phyloP scores from a whole-genome alignment of 2,113 vertebrate species.

The Phocoena phocoena region DNA sequence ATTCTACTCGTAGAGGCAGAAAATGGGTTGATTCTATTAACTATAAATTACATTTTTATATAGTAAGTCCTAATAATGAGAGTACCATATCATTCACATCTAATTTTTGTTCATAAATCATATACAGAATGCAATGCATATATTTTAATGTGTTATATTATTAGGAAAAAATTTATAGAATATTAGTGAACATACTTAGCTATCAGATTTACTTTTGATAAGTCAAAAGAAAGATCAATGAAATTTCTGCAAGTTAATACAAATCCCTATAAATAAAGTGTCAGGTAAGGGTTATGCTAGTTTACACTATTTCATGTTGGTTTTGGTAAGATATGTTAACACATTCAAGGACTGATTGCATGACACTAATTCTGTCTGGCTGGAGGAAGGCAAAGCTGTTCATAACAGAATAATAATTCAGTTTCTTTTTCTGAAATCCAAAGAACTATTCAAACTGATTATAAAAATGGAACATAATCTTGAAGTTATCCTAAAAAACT shows the following conservation, averaged over 20 bases:
- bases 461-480: background rate
- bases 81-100: background rate
- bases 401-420: background rate
- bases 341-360: background rate
- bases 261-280: background rate
- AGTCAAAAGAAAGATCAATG: background rate
- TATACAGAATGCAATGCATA: background rate
- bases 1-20: background rate
- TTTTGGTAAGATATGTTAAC: background rate
- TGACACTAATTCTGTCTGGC: background rate
- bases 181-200: background rate
- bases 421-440: background rate
- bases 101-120: background rate
- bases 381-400: background rate
- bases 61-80: background rate
- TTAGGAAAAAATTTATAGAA: background rate
- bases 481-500: background rate
- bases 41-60: background rate
- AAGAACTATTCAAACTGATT: background rate
- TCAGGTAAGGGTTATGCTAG: background rate
- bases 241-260: background rate
- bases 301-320: background rate
- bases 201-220: slow-evolving; percentile 1
- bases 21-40: background rate
- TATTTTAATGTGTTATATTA: background rate